Base-by-base conservation (phyloP, 2,888 invertebrate genomes). In the Agelastica alni region DNA sequence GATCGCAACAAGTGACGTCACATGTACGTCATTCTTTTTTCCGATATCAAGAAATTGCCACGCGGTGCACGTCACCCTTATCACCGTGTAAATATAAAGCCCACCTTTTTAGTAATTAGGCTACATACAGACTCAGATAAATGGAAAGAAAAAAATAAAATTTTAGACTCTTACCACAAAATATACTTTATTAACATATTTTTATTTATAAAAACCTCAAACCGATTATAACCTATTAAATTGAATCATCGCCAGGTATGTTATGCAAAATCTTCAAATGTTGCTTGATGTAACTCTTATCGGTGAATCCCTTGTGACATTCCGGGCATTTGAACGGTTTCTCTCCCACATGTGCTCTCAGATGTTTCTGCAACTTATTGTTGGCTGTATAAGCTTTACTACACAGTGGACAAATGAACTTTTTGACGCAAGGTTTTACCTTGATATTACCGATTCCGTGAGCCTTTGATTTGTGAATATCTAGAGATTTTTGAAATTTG, bases 201-300 rank as follows among this genome's bases (percentile, higher is more conserved):
- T n/a, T n/a, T n/a, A n/a, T n/a, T n/a, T n/a, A n/a, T n/a, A n/a
- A n/a, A n/a, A n/a, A n/a, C n/a, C n/a, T n/a, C n/a, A n/a, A n/a
- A n/a, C n/a, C n/a, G n/a, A n/a, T n/a, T n/a, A n/a, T n/a, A n/a
- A n/a, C n/a, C 16, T 9, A 16, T 10, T 31, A 12, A 7, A 34
- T 16, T 5, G 7, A 6, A 26, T 48, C 53, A 42, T 48, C 48
- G 14, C 20, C 36, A 12, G 43, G 48, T 30, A 56, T 80, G 75
- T 66, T 4, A 77, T 69, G 51, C 77, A 81, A 63, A 75, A 76
- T 62, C 79, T 81, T 78, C 78, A 81, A 57, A 79, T 82, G 60
- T 77, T 75, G 70, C 13, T 80, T 78, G 13, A 81, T 77, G 56
- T 83, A 83, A 0, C 79, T 80, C 59, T 82, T 80, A 62, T 82